phyloP scores from a whole-genome alignment of 2,888 invertebrate genomes.

The Netelia inedita region DNA sequence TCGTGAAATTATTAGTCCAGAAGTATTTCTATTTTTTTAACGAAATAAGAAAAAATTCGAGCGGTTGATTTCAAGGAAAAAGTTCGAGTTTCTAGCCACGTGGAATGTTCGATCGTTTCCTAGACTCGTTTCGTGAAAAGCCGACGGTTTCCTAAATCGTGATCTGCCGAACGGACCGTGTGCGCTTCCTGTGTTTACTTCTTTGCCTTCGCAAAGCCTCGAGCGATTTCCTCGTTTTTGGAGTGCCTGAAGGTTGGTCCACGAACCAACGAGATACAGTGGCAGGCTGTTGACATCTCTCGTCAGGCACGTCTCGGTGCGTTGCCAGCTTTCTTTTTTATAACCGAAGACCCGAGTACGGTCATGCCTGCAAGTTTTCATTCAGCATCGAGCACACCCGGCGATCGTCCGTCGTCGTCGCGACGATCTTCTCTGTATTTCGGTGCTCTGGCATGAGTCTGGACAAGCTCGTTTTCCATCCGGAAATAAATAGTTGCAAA shows the following conservation, averaged over 20 bases:
- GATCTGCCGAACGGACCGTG: constrained; percentile 9
- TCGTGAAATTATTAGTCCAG: no score
- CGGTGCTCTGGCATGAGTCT: not conserved
- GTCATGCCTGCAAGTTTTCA: not conserved
- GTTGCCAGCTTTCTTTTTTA: not conserved
- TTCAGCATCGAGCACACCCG: constrained; percentile 1
- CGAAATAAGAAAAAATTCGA: no score
- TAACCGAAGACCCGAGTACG: not conserved
- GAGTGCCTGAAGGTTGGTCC: constrained; percentile 69
- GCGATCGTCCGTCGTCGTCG: constrained; percentile 4
- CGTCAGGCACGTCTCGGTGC: constrained; percentile 49
- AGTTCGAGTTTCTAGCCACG: constrained; percentile 7
- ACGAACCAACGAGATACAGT: constrained; percentile 73
- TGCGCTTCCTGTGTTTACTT: not conserved
- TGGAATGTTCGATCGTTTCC: constrained; percentile 25
- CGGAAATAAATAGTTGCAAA: not conserved
- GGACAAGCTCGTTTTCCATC: not conserved
- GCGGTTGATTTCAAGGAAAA: not conserved
- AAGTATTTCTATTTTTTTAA: no score
- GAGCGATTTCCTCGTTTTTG: not conserved
- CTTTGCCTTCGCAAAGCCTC: not conserved
- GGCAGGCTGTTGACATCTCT: constrained; percentile 32
- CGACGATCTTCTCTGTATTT: not conserved
- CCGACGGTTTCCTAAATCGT: not conserved
- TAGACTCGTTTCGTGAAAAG: constrained; percentile 36